phyloP scores from a whole-genome alignment of 2,113 vertebrate genomes.

The Gambusia holbrooki region DNA sequence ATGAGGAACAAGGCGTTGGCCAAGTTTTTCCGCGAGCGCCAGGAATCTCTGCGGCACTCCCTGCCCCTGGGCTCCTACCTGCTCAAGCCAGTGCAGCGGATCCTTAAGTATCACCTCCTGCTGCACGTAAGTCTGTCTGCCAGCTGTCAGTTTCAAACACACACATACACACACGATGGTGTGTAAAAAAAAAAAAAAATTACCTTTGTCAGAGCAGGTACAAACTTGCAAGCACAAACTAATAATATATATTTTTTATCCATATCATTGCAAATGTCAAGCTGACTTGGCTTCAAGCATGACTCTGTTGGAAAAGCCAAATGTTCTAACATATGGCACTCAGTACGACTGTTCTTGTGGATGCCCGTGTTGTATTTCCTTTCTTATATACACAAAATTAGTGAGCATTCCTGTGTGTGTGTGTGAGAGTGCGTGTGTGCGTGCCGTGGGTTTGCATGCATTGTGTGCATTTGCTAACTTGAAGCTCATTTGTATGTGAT shows the following conservation, averaged over 20 bases:
- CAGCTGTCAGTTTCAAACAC: constrained; percentile 1
- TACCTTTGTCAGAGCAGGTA: constrained; percentile 5
- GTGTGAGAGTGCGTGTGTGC: background rate
- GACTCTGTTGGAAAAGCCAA: constrained; percentile 50
- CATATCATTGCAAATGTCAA: constrained; percentile 4
- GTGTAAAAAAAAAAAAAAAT: background rate
- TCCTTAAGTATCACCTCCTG: constrained; percentile 98
- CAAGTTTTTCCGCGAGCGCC: constrained; percentile 95
- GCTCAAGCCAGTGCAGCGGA: constrained; percentile 97
- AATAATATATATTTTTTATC: constrained; percentile 29
- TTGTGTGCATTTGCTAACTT: constrained; percentile 17
- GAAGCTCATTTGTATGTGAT: background rate
- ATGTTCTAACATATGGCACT: constrained; percentile 71
- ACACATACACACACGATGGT: background rate
- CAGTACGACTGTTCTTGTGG: constrained; percentile 51
- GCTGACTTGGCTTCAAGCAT: constrained; percentile 10
- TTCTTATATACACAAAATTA: background rate
- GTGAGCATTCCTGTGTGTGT: background rate
- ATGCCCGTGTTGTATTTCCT: background rate
- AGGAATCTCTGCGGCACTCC: constrained; percentile 92
- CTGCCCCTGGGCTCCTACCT: constrained; percentile 96
- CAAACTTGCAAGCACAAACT: constrained; percentile 2
- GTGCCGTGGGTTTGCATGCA: too few species aligned
- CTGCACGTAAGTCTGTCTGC: constrained; percentile 85
- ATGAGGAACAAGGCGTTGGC: constrained; percentile 94